phyloP scores from a whole-genome alignment of 2,797 vertebrate species.

The Enteromius anoplus region DNA sequence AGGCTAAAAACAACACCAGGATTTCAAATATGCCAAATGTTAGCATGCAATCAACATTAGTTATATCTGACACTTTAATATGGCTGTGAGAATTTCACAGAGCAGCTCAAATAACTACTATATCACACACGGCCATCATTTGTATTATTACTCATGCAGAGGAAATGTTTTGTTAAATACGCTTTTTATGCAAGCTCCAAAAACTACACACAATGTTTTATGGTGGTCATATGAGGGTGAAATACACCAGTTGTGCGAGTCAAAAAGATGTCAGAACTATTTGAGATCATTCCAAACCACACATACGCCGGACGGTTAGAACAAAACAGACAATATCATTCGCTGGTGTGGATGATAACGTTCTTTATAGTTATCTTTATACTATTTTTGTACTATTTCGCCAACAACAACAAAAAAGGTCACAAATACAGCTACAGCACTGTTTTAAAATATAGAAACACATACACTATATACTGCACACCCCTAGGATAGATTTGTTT shows the following conservation, averaged over 20 bases:
- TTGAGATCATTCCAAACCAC: not conserved
- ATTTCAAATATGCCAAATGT: constrained; percentile 16
- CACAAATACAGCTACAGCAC: too few species aligned
- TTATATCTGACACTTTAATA: constrained; percentile 13
- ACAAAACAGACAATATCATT: too few species aligned
- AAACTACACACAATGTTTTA: not conserved
- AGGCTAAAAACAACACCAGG: constrained; percentile 9
- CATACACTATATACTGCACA: too few species aligned
- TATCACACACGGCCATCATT: not conserved
- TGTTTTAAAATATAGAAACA: too few species aligned
- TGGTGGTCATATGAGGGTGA: not conserved
- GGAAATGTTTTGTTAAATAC: not conserved
- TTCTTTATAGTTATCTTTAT: too few species aligned
- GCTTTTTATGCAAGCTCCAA: not conserved
- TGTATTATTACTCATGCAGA: not conserved
- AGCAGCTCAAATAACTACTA: constrained; percentile 5
- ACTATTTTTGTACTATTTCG: too few species aligned
- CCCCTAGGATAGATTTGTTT: too few species aligned
- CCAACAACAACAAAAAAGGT: too few species aligned
- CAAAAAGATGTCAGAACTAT: not conserved
- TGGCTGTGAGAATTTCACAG: not conserved
- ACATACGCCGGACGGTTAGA: not conserved
- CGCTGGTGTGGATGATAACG: too few species aligned
- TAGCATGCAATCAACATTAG: not conserved
- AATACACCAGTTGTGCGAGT: not conserved